phyloP scores from a whole-genome alignment of 2,797 vertebrate genomes.

The Scomberomorus guttatus region DNA sequence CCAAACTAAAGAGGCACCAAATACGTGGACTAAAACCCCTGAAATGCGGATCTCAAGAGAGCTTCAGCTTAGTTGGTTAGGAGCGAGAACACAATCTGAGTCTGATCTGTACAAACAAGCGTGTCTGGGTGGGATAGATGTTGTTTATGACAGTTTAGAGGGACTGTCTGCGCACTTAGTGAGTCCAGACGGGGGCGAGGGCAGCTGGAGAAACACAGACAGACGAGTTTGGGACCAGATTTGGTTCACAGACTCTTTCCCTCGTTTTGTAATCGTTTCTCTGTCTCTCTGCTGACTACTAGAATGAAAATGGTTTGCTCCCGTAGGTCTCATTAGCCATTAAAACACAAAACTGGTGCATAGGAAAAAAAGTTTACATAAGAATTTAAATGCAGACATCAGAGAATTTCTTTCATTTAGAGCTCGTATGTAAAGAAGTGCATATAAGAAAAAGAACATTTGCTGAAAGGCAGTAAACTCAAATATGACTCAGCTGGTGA shows the following conservation, averaged over 20 bases:
- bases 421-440: background rate
- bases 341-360: background rate
- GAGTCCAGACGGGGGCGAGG: constrained; percentile 21
- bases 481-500: background rate
- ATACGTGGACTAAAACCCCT: background rate
- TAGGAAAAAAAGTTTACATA: no score
- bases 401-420: background rate
- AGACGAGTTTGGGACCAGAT: constrained; percentile 17
- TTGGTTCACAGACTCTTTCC: constrained; percentile 9
- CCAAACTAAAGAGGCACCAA: background rate
- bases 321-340: background rate
- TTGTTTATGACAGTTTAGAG: constrained; percentile 26
- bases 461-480: background rate
- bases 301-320: background rate
- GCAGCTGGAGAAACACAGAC: constrained; percentile 47
- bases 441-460: background rate
- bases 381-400: background rate
- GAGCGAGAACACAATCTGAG: constrained; percentile 1
- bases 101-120: constrained; percentile 11
- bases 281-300: background rate
- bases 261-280: constrained; percentile 5
- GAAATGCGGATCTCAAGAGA: background rate
- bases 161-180: background rate
- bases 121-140: constrained; percentile 13
- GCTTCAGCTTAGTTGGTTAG: no score